Conservation (phyloP, 2,113 vertebrate genomes). For the Neolamprologus modestus region DNA sequence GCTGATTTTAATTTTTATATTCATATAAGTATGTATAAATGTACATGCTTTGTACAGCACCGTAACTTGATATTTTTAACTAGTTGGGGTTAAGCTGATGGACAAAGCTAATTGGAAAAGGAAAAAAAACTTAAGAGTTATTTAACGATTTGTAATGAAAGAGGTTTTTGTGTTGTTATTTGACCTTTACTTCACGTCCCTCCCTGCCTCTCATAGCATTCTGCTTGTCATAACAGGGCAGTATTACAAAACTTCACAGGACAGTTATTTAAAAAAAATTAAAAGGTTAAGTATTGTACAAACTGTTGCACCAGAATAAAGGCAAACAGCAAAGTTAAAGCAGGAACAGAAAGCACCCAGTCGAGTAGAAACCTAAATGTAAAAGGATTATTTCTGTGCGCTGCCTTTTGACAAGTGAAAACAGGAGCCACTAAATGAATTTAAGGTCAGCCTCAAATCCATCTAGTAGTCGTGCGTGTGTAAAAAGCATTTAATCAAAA, state of each 20-base stretch:
- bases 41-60: not conserved
- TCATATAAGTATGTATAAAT: not conserved
- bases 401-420: not conserved
- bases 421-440: not conserved
- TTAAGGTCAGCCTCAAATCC: not conserved
- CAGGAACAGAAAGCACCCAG: not conserved
- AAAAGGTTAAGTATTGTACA: not conserved
- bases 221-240: not conserved
- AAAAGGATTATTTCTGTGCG: not conserved
- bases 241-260: not conserved
- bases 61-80: not conserved
- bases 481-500: not conserved
- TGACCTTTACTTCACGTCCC: not conserved
- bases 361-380: not conserved
- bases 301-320: not conserved
- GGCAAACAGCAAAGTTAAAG: not conserved
- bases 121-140: not conserved
- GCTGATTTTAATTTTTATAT: not conserved
- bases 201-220: not conserved
- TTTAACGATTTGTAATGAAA: not conserved
- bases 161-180: not conserved
- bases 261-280: not conserved
- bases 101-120: fast-evolving
- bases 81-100: not conserved
- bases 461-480: not conserved